These are phyloP conservation scores for Urocyon cinereoargenteus DNA, from an alignment of 2,797 vertebrate species.

Conservation along the genomic window DNA sequence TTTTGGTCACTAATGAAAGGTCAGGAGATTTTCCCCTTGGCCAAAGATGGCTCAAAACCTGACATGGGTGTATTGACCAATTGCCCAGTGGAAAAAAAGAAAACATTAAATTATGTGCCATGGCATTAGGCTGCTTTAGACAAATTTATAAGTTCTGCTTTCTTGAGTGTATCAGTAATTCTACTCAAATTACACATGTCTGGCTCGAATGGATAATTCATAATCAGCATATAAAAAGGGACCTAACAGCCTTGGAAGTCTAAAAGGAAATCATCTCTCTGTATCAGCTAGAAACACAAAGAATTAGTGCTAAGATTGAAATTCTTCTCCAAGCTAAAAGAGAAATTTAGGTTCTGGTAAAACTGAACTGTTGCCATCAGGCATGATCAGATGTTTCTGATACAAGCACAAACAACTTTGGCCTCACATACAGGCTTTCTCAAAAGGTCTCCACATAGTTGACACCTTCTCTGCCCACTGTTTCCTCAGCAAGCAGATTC, in stretches of 20 bases:
- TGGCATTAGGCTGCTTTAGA: slow-evolving; percentile 80
- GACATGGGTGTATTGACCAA: slow-evolving; percentile 38
- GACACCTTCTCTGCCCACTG: neutral
- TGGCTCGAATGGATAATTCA: slow-evolving; percentile 72
- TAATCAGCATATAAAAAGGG: slow-evolving; percentile 50
- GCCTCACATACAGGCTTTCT: neutral
- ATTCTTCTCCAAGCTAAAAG: slow-evolving; percentile 45
- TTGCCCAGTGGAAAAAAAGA: slow-evolving; percentile 63
- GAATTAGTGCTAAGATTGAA: slow-evolving; percentile 11
- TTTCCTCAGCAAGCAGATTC: neutral
- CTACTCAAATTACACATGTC: slow-evolving; percentile 66
- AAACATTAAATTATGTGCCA: slow-evolving; percentile 73
- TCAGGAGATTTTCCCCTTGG: slow-evolving; percentile 27
- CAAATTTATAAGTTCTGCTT: slow-evolving; percentile 81
- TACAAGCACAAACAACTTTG: neutral
- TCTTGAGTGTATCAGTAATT: slow-evolving; percentile 78
- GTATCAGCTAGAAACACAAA: slow-evolving; percentile 28
- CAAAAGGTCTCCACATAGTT: neutral
- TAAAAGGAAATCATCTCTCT: slow-evolving; percentile 56
- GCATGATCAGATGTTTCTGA: neutral
- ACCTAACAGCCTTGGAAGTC: slow-evolving; percentile 62
- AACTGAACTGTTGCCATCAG: neutral
- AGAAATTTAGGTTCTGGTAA: slow-evolving; percentile 29
- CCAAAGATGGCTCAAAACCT: slow-evolving; percentile 34
- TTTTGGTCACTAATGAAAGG: slow-evolving; percentile 67